Conservation (phyloP, 2,888 invertebrate species). For the Bruchidius siliquastri region DNA sequence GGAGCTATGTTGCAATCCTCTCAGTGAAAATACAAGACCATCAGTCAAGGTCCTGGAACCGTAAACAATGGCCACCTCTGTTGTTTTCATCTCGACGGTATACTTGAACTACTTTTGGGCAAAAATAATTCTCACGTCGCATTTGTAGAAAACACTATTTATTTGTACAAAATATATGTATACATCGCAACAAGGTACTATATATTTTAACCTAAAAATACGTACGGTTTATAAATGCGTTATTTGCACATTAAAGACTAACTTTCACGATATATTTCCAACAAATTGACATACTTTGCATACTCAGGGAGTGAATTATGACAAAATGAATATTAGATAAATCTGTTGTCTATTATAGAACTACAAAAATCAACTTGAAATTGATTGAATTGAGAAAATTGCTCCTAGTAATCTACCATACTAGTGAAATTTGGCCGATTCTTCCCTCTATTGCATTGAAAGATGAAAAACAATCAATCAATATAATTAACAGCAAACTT, state of each 20-base stretch:
- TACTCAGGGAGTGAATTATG: too few species aligned
- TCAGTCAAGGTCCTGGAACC: background rate
- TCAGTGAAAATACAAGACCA: background rate
- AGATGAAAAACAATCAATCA: too few species aligned
- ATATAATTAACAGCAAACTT: too few species aligned
- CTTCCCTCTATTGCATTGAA: too few species aligned
- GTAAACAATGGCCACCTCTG: background rate
- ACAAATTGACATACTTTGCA: too few species aligned
- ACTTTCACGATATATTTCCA: background rate
- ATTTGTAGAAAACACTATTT: background rate
- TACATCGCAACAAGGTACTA: background rate
- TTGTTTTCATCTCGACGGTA: background rate
- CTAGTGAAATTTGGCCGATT: too few species aligned
- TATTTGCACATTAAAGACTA: background rate
- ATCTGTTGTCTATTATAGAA: too few species aligned
- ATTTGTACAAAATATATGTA: background rate
- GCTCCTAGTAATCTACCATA: too few species aligned
- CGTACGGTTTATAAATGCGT: background rate
- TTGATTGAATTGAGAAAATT: too few species aligned
- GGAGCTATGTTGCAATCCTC: background rate
- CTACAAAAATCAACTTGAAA: too few species aligned
- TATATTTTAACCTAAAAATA: background rate
- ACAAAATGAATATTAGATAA: too few species aligned
- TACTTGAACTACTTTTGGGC: background rate
- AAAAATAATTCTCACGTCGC: background rate